Conservation (phyloP, 2,888 invertebrate species). For the Ophraella communa region DNA sequence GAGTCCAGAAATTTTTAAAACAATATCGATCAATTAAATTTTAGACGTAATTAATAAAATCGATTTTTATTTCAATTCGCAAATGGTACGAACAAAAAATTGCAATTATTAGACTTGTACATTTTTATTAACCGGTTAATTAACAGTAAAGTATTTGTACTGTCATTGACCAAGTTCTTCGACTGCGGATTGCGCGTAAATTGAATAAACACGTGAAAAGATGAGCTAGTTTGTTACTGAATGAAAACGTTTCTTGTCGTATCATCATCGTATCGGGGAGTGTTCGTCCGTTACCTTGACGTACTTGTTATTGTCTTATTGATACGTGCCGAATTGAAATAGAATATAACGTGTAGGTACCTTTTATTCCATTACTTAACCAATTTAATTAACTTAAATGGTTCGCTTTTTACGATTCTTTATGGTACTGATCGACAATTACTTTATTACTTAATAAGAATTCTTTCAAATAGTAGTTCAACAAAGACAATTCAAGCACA, state of each 20-base stretch:
- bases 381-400: constrained; percentile 33
- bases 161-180: background rate
- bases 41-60: background rate
- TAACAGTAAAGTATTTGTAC: background rate
- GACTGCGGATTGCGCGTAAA: background rate
- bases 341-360: no score
- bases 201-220: background rate
- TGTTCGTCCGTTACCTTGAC: constrained; percentile 17
- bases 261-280: background rate
- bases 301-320: constrained; percentile 8
- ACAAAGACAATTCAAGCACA: no score
- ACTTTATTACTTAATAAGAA: constrained; percentile 40
- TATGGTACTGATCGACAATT: constrained; percentile 36
- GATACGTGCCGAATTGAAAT: background rate
- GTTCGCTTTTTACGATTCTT: constrained; percentile 25
- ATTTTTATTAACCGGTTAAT: background rate
- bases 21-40: background rate
- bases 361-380: constrained; percentile 27
- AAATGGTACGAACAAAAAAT: background rate
- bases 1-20: no score
- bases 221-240: background rate
- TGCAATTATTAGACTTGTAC: background rate
- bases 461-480: constrained; percentile 14
- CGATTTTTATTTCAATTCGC: no score
- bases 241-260: constrained; percentile 1